Conservation (phyloP, 1,140 invertebrate species). For the Pseudomyrmex pallidus region DNA sequence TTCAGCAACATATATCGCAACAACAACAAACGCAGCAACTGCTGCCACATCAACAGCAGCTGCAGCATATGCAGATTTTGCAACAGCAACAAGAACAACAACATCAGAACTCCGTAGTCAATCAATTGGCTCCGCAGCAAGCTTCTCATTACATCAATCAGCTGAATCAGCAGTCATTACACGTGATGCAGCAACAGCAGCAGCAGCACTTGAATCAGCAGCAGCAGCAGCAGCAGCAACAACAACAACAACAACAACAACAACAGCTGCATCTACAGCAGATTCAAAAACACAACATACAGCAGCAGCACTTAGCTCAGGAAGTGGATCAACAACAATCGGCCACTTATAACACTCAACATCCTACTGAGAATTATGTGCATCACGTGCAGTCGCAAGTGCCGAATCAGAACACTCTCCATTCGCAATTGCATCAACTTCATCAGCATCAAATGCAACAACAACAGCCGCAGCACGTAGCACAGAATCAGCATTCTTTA, state of each 20-base stretch:
- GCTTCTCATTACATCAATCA: slow-evolving; percentile 75
- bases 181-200: slow-evolving; percentile 76
- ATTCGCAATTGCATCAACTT: slow-evolving; percentile 78
- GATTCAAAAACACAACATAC: slow-evolving; percentile 81
- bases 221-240: slow-evolving; percentile 75
- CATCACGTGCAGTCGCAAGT: slow-evolving; percentile 80
- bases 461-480: slow-evolving; percentile 70
- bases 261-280: slow-evolving; percentile 78
- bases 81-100: slow-evolving; percentile 78
- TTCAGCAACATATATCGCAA: slow-evolving; percentile 78
- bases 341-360: slow-evolving; percentile 75
- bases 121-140: slow-evolving; percentile 80
- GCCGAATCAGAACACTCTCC: slow-evolving; percentile 70
- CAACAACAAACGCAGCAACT: slow-evolving; percentile 76
- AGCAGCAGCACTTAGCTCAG: slow-evolving; percentile 78
- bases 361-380: slow-evolving; percentile 77
- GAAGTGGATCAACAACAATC: slow-evolving; percentile 79
- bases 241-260: slow-evolving; percentile 77
- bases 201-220: slow-evolving; percentile 77
- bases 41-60: slow-evolving; percentile 75
- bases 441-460: slow-evolving; percentile 77
- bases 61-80: slow-evolving; percentile 81
- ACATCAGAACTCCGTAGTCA: slow-evolving; percentile 77
- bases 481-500: slow-evolving; percentile 75
- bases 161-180: slow-evolving; percentile 77